Evolutionary conservation across 1,140 invertebrate species (phyloP), one percentile per base, ranked within the genome.

Genomic region (Hyles euphorbiae): DNA sequence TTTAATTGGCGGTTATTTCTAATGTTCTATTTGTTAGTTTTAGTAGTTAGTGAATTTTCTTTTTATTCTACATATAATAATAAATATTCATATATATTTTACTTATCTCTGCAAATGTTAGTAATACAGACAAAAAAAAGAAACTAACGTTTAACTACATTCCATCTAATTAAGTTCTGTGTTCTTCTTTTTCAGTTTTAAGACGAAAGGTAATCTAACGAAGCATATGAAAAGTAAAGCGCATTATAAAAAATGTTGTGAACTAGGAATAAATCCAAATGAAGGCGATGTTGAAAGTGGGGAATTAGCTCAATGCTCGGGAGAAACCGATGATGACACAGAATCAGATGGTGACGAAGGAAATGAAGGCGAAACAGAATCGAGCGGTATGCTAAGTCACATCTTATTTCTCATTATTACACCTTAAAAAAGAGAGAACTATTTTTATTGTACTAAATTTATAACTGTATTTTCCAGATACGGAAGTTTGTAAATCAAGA

Each of bases 211-310:
- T 0, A 99, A 99, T 85, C 89, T 99, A 12, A 99, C 98, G 0
- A 99, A 99, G 87, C 98, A 99, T 82, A 98, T 99, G 95, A 98
- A 99, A 77, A 99, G 98, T 10, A 99, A 99, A 90, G 95, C 98
- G 0, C 98, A 99, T 83, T 96, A 95, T 73, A 98, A 98, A 81
- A 96, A 96, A 70, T 98, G 98, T 88, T 90, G 95, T 5, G 96
- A 98, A 73, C 87, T 97, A 52, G 95, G 95, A 10, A 93, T 97
- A 47, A 90, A 91, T 65, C 92, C 94, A 9, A 94, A 94, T 33
- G 96, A 94, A 56, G 96, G 92, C 33, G 94, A 90, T 61, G 83
- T 74, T 91, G 75, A 88, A 40, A 72, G 70, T 52, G 94, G 92
- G 5, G 89, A 90, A 61, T 76, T 78, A 65, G 70, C 78, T 11